Evolutionary conservation across 2,888 invertebrate species (phyloP).

Genomic region (Zygothrica quintamaculata): DNA sequence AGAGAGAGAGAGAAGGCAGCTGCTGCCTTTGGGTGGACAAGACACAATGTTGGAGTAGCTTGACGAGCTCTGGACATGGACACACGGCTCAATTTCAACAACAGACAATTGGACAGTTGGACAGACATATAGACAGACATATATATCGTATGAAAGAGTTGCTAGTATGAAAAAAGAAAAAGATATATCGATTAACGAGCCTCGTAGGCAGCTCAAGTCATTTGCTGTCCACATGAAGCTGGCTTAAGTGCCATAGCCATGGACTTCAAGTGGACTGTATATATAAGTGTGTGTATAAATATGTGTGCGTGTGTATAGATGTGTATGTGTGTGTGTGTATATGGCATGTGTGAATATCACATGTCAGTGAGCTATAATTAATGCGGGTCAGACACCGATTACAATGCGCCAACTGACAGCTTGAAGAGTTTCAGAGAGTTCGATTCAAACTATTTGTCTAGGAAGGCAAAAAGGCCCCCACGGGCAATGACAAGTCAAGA

Average conservation of each 20-base stretch:
- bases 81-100: conserved; percentile 72
- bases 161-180: conserved; percentile 45
- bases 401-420: conserved; percentile 79
- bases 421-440: conserved; percentile 66
- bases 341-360: conserved; percentile 75
- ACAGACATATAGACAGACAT: neutral
- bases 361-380: conserved; percentile 79
- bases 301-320: conserved; percentile 4
- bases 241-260: conserved; percentile 68
- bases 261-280: conserved; percentile 54
- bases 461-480: conserved; percentile 32
- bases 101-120: conserved; percentile 35
- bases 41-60: conserved; percentile 21
- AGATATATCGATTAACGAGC: conserved; percentile 73
- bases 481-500: conserved; percentile 74
- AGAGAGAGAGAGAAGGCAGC: conserved; percentile 39
- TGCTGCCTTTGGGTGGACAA: conserved; percentile 45
- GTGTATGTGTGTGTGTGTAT: conserved; percentile 33
- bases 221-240: conserved; percentile 49
- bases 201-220: conserved; percentile 64
- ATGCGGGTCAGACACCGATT: conserved; percentile 80
- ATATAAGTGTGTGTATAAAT: conserved; percentile 1
- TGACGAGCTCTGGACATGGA: conserved; percentile 54
- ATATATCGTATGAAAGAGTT: conserved; percentile 44
- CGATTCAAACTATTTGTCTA: conserved; percentile 23